Percentiles rank a stretch among this genome's conserved stretches.
These are phyloP conservation scores for Rhinoraja longicauda DNA, from an alignment of 2,797 vertebrate genomes.

Conservation along the genomic window DNA sequence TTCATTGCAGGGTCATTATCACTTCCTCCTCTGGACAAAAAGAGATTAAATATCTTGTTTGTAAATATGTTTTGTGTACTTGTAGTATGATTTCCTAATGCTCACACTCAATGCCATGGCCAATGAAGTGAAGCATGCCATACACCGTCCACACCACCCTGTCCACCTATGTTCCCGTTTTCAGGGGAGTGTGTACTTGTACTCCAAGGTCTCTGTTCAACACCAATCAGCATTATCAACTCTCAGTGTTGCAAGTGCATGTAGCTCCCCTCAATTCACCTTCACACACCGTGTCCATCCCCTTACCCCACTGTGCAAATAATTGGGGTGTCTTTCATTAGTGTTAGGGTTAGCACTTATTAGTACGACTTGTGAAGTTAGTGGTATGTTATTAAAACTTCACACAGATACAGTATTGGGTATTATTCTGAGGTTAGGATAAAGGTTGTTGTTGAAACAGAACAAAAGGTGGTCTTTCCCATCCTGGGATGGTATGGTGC, in stretches of 20 bases:
- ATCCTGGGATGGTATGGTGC: neutral
- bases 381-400: neutral
- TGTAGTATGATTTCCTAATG: too few species aligned
- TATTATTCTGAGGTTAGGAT: neutral
- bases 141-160: too few species aligned
- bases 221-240: too few species aligned
- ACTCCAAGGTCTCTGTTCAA: too few species aligned
- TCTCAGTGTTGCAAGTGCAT: too few species aligned
- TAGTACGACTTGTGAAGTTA: neutral
- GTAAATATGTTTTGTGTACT: too few species aligned
- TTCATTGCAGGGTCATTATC: neutral
- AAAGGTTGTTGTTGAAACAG: neutral
- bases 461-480: neutral
- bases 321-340: neutral
- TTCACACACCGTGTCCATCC: neutral
- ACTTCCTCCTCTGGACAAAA: neutral
- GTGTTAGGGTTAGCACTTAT: neutral
- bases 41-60: neutral
- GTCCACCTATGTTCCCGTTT: too few species aligned
- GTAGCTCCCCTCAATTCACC: too few species aligned
- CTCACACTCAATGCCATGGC: too few species aligned
- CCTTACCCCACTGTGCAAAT: neutral
- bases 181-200: too few species aligned
- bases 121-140: too few species aligned
- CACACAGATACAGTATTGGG: neutral